Evolutionary conservation across 1,140 invertebrate genomes (phyloP).

Genomic region (Oncopodura yosiiana): DNA sequence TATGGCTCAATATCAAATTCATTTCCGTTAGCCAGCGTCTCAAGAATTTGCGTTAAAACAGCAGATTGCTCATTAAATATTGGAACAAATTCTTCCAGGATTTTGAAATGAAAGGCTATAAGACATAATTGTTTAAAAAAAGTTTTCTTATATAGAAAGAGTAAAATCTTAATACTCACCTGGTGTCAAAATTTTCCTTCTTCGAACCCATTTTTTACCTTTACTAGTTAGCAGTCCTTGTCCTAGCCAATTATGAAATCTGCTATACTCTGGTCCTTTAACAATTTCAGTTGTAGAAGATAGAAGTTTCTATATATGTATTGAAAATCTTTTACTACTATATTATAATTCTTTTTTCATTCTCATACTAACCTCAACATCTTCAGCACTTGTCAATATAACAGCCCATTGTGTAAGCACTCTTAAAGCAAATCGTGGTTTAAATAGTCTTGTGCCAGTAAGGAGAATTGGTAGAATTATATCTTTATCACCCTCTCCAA

Average conservation of each 20-base stretch:
- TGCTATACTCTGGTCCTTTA: slow-evolving; percentile 62
- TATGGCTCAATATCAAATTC: slow-evolving; percentile 44
- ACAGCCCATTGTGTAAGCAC: no score
- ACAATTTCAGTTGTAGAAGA: slow-evolving; percentile 58
- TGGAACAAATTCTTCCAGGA: slow-evolving; percentile 62
- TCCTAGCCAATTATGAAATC: slow-evolving; percentile 65
- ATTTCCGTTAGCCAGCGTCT: slow-evolving; percentile 27
- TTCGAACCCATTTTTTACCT: slow-evolving; percentile 46
- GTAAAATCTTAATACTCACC: no score
- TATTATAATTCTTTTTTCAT: no score
- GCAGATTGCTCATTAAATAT: slow-evolving; percentile 63
- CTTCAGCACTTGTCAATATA: no score
- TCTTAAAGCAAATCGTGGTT: no score
- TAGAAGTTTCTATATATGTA: slow-evolving; percentile 55
- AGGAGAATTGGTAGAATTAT: no score
- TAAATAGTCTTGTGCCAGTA: no score
- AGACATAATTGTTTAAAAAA: no score
- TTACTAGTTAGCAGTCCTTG: slow-evolving; percentile 62
- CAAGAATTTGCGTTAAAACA: slow-evolving; percentile 48
- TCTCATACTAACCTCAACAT: no score
- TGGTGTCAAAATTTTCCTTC: slow-evolving; percentile 52
- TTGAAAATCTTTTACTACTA: no score
- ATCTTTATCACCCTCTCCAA: no score
- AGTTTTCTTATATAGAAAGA: no score
- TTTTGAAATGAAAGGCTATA: slow-evolving; percentile 70